Conservation (phyloP, 2,113 vertebrate genomes). For the Bubo blakistoni region DNA sequence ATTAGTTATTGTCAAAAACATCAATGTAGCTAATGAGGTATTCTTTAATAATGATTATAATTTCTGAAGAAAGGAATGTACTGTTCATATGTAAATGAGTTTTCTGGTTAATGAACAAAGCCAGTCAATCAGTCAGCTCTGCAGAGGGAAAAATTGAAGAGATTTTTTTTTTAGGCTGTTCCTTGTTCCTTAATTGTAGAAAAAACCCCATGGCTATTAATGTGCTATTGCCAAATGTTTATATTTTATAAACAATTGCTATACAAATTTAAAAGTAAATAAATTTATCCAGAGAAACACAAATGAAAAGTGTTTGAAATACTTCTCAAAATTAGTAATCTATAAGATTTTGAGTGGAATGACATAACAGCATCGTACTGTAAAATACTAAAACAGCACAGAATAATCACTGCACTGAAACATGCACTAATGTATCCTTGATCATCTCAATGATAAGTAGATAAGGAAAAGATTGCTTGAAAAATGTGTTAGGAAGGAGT, state of each 20-base stretch:
- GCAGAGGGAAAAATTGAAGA: neutral
- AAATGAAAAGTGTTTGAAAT: neutral
- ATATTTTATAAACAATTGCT: neutral
- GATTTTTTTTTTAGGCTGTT: neutral
- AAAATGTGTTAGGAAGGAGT: neutral
- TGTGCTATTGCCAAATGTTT: neutral
- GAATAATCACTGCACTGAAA: neutral
- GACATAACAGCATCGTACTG: neutral
- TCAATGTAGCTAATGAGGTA: conserved; percentile 25
- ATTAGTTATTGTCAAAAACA: conserved; percentile 11
- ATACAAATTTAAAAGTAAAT: neutral
- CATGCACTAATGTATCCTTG: neutral
- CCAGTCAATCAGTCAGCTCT: conserved; percentile 7
- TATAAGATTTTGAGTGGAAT: neutral
- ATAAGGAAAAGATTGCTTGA: neutral
- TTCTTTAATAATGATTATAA: conserved; percentile 38
- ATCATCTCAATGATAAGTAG: neutral
- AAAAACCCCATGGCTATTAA: neutral
- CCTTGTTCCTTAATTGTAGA: neutral
- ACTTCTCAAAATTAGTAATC: neutral
- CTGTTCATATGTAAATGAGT: conserved; percentile 41
- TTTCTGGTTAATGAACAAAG: neutral
- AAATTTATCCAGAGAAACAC: neutral
- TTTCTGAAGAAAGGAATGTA: conserved; percentile 4
- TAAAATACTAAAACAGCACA: neutral